Conservation (phyloP, 2,888 invertebrate genomes). For the Vannuccia rotundouncinata region DNA sequence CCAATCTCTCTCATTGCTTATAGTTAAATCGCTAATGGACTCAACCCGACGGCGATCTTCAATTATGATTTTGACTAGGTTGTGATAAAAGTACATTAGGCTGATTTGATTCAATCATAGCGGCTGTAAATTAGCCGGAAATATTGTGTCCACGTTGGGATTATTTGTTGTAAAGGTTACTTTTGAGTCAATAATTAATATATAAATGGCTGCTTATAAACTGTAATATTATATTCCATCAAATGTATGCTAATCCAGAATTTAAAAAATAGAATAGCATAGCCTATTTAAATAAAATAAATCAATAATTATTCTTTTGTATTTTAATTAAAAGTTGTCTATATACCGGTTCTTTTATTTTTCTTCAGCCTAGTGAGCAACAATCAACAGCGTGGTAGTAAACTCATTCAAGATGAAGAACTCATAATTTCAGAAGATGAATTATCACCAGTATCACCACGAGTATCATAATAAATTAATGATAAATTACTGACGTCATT, state of each 20-base stretch:
- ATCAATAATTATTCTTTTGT: no score
- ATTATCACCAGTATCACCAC: background rate
- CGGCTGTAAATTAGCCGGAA: no score
- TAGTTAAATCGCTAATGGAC: background rate
- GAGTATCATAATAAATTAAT: background rate
- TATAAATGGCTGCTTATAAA: no score
- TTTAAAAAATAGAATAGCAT: no score
- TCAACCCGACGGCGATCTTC: background rate
- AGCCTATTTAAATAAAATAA: no score
- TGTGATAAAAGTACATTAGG: background rate
- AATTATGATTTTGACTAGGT: background rate
- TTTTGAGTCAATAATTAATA: no score
- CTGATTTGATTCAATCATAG: background rate
- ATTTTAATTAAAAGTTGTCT: no score
- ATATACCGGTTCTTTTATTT: background rate
- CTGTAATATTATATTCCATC: no score
- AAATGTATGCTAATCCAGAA: no score
- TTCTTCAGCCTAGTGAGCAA: conserved; percentile 1
- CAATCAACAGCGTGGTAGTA: conserved; percentile 12
- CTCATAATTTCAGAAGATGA: background rate
- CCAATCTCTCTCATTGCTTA: background rate
- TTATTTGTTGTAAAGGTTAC: no score
- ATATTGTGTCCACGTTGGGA: no score
- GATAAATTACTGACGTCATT: no score
- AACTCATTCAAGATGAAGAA: background rate